Percentiles rank a stretch among this genome's conserved stretches.
Conservation (phyloP, 2,113 vertebrate genomes). For the Cyprinodon tularosa region DNA sequence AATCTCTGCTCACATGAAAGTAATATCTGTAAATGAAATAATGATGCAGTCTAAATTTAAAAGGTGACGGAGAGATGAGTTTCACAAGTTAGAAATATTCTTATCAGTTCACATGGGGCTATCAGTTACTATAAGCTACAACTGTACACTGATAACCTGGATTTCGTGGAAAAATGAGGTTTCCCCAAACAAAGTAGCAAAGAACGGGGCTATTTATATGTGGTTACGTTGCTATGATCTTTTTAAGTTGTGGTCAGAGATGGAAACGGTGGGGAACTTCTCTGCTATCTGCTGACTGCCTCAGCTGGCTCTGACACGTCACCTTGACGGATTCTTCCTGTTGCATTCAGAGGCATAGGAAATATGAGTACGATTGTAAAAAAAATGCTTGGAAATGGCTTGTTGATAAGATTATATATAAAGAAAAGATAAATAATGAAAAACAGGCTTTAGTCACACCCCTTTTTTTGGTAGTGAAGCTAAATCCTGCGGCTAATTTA, state of each 20-base stretch:
- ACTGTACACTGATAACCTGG: constrained; percentile 1
- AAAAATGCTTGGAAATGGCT: background rate
- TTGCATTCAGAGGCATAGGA: constrained; percentile 10
- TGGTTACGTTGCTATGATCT: background rate
- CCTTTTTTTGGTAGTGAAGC: background rate
- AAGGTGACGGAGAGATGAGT: background rate
- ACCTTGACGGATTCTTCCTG: constrained; percentile 22
- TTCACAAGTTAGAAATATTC: background rate
- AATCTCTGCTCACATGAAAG: too few relatives aligned
- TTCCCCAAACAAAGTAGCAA: background rate
- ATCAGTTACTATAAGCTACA: constrained; percentile 4
- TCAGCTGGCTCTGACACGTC: constrained; percentile 50
- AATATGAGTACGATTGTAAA: background rate
- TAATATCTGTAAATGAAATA: background rate
- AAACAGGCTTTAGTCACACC: background rate
- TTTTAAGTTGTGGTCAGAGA: too few relatives aligned
- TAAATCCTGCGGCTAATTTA: background rate
- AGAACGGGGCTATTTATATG: background rate
- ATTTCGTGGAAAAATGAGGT: too few relatives aligned
- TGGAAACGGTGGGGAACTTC: too few relatives aligned
- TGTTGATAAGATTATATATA: rapidly evolving
- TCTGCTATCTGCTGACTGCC: background rate
- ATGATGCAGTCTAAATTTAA: background rate
- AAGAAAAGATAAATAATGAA: background rate
- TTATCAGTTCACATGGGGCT: background rate